Base-by-base conservation (phyloP, 1,140 invertebrate species). In the Triops cancriformis region DNA sequence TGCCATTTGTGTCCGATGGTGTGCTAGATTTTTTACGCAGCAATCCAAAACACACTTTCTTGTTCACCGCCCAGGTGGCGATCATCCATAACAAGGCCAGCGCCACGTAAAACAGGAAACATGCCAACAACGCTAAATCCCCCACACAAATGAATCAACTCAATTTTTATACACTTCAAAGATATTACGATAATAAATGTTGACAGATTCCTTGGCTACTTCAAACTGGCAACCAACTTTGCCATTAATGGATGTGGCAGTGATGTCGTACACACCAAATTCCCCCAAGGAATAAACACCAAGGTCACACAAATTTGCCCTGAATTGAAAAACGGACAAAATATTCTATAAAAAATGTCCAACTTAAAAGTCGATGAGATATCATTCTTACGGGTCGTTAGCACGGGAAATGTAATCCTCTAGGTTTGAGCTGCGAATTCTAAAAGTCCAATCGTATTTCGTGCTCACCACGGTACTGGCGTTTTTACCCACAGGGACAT, bases 261-360 rank as follows among this genome's bases (percentile, higher is more conserved):
- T 83, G 0, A 89, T 81, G 76, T 89, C 87, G 80, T 94, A 94
- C 73, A 92, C 87, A 7, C 92, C 92, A 82, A 92, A 93, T 84
- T 93, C 88, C 14, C 89, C 89, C 79, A 93, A 74, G 18, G 73
- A 14, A 23, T 64, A 12, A 18, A 64, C 51, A 18, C 51, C 51
- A 64, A 64, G 18, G 14, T 64, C 51, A 23, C 51, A 64, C 23
- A 64, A 10, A 64, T 23, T 64, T 5, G 23, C 23, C 51, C 51
- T 64, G 51, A 14, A n/a, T 64, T 18, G 23, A n/a, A 64, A 64
- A 64, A 64, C 3, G 51, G 5, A 6, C 14, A 23, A n/a, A 23
- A n/a, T 18, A 64, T 23, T 64, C n/a, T 12, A 1, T 18, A 45
- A 1, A 12, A 1, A 1, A 45, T 9, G 43, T 1, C 43, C 18